Evolutionary conservation across 2,797 vertebrate genomes (phyloP).

Genomic region (Silurus lanzhouensis): DNA sequence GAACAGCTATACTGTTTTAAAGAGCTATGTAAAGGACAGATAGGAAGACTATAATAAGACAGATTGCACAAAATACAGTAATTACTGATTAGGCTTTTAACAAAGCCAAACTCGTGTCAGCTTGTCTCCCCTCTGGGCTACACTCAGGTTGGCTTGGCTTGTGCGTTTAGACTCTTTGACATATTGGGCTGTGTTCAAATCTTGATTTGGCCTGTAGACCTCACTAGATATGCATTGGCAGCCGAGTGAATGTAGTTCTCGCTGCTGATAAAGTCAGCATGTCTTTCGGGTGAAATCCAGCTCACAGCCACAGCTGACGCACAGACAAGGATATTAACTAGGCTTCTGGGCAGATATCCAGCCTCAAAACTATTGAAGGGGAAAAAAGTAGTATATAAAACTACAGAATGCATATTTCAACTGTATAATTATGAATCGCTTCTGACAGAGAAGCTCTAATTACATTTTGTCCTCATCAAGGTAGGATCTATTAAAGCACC

Average conservation of each 20-base stretch:
- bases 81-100: slow-evolving; percentile 43
- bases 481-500: slow-evolving; percentile 22
- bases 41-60: slow-evolving; percentile 18
- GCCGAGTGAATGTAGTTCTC: slow-evolving; percentile 36
- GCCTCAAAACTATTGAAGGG: slow-evolving; percentile 31
- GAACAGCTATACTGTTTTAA: not conserved
- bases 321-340: slow-evolving; percentile 52
- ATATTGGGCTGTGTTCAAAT: slow-evolving; percentile 45
- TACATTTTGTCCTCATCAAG: slow-evolving; percentile 19
- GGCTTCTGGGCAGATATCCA: slow-evolving; percentile 50
- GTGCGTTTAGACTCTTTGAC: slow-evolving; percentile 12
- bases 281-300: slow-evolving; percentile 44
- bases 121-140: slow-evolving; percentile 15
- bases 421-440: slow-evolving; percentile 38
- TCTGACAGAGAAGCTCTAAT: slow-evolving; percentile 50
- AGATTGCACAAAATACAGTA: slow-evolving; percentile 16
- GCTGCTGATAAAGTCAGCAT: slow-evolving; percentile 49
- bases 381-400: slow-evolving; percentile 41
- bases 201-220: slow-evolving; percentile 51
- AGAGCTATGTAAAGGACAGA: not conserved
- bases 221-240: slow-evolving; percentile 34
- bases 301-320: slow-evolving; percentile 33
- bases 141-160: slow-evolving; percentile 25
- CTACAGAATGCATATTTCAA: slow-evolving; percentile 34
- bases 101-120: slow-evolving; percentile 33